Conservation (phyloP, 1,140 invertebrate genomes). For the Drosophila bipectinata region DNA sequence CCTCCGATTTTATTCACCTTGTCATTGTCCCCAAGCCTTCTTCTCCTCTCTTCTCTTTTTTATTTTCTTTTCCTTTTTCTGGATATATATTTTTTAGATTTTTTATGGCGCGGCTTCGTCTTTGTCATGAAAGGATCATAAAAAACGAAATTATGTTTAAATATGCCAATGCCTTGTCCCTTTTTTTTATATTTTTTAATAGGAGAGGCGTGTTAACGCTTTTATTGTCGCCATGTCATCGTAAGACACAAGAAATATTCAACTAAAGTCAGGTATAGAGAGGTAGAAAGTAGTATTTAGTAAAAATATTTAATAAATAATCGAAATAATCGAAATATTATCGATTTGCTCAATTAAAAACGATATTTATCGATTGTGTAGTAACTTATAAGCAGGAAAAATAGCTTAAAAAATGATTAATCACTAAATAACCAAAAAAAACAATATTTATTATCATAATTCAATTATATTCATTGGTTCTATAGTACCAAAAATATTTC, state of each 20-base stretch:
- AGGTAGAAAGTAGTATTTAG: background rate
- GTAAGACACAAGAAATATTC: constrained; percentile 29
- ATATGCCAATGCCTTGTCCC: constrained; percentile 56
- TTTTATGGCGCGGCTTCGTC: constrained; percentile 45
- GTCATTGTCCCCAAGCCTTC: constrained; percentile 61
- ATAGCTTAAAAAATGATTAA: too few relatives aligned
- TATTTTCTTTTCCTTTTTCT: constrained; percentile 3
- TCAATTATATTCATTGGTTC: too few relatives aligned
- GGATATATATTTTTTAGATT: constrained; percentile 17
- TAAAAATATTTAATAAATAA: too few relatives aligned
- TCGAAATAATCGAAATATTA: too few relatives aligned
- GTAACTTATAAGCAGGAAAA: too few relatives aligned
- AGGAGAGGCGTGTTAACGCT: constrained; percentile 65
- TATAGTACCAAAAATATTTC: too few relatives aligned
- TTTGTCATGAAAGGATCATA: constrained; percentile 72
- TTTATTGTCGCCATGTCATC: constrained; percentile 69
- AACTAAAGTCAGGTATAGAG: constrained; percentile 18
- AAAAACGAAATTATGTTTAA: constrained; percentile 79
- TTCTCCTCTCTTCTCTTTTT: constrained; percentile 18
- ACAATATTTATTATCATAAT: too few relatives aligned
- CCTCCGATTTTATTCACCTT: background rate
- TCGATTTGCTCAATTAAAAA: too few relatives aligned
- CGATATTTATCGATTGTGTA: too few relatives aligned
- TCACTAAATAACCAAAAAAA: too few relatives aligned
- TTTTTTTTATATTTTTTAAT: background rate